Conservation (phyloP, 2,113 vertebrate species). For the Syngnathoides biaculeatus region DNA sequence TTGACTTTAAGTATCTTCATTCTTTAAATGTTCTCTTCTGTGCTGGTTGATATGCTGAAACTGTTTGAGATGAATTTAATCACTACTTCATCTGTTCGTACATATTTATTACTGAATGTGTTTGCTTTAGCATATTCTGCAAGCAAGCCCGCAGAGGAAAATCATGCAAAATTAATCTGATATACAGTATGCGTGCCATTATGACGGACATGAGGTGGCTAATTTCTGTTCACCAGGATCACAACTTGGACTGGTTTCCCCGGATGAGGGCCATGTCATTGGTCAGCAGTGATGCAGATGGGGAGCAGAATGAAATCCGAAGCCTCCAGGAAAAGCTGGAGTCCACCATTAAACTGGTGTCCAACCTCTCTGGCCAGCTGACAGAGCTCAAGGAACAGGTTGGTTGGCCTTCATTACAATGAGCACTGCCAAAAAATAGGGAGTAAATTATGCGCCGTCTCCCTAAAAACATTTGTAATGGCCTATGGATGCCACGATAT, state of each 20-base stretch:
- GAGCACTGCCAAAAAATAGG: not conserved
- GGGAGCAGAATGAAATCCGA: slow-evolving; percentile 96
- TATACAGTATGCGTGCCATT: not conserved
- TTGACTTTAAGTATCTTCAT: no score
- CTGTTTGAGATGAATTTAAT: no score
- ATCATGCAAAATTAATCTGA: no score
- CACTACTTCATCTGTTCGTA: no score
- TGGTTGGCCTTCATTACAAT: not conserved
- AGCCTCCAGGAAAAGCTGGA: slow-evolving; percentile 97
- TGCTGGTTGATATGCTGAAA: no score
- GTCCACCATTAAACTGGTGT: slow-evolving; percentile 94
- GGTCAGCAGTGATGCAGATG: slow-evolving; percentile 94
- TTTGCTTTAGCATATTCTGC: no score
- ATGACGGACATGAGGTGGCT: not conserved
- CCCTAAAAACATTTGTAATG: no score
- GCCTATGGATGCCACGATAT: no score
- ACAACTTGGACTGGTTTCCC: slow-evolving; percentile 98
- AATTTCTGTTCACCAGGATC: slow-evolving; percentile 74
- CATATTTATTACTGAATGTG: no score
- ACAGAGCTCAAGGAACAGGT: slow-evolving; percentile 97
- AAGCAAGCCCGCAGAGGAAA: no score
- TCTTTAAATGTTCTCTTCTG: no score
- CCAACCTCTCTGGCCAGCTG: slow-evolving; percentile 91
- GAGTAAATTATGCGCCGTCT: no score
- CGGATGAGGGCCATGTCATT: slow-evolving; percentile 97